A percentile compares a stretch with the other conserved stretches of the same genome.
Evolutionary conservation across 2,888 invertebrate genomes (phyloP).

Genomic region (Trichopoda pennipes): DNA sequence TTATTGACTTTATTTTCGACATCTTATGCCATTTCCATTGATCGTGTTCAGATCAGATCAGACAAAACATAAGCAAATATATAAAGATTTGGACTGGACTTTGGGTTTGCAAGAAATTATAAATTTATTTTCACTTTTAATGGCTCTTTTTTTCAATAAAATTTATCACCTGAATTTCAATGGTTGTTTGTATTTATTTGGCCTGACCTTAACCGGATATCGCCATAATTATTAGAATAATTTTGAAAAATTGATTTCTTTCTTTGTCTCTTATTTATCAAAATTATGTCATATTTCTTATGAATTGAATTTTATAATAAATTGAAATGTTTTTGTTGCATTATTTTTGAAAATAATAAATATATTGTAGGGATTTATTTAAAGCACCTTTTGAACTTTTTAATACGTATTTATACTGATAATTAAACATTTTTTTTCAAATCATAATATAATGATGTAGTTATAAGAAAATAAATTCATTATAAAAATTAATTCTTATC

Average conservation of each 20-base stretch:
- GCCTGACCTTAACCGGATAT: conserved; percentile 31
- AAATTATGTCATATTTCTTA: conserved; percentile 33
- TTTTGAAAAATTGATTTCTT: conserved; percentile 6
- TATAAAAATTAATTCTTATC: conserved; percentile 36
- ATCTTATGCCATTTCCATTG: too few species aligned
- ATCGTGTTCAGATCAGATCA: too few species aligned
- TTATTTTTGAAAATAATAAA: neutral
- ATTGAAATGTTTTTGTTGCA: conserved; percentile 30
- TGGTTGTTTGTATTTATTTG: neutral
- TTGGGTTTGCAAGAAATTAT: too few species aligned
- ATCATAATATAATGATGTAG: conserved; percentile 2
- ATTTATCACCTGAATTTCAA: neutral
- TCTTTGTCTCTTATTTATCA: neutral
- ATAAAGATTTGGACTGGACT: too few species aligned
- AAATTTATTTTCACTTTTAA: too few species aligned
- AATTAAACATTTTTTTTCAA: conserved; percentile 45
- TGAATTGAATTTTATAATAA: conserved; percentile 19
- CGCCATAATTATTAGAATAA: conserved; percentile 40
- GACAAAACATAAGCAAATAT: too few species aligned
- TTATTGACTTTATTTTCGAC: too few species aligned
- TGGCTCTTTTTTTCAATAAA: neutral
- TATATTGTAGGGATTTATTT: conserved; percentile 21
- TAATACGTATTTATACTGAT: conserved; percentile 57
- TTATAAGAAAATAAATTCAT: conserved; percentile 5
- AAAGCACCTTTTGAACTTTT: conserved; percentile 59